Evolutionary conservation across 1,140 invertebrate species (phyloP), one percentile per base, ranked within the genome.

Genomic region (Ladona fulva): DNA sequence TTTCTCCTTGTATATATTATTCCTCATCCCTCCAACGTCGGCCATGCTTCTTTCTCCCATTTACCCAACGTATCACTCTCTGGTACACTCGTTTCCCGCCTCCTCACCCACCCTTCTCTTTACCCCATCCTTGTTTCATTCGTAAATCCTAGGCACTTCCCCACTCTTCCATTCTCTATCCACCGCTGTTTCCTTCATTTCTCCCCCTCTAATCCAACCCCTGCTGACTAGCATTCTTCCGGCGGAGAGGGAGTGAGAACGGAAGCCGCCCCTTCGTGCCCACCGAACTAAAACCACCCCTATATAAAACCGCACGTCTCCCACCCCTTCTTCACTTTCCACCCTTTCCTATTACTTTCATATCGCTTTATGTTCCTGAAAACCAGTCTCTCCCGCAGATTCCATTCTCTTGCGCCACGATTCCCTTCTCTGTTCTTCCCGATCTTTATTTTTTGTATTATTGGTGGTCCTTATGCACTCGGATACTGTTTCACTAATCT

Each of bases 1-100:
- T 76, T 66, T 78, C 42, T 77, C 76, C 75, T 52, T 78, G 59
- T 25, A 76, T 52, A 66, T 74, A 77, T 74, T 42, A 42, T 25
- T 76, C 44, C n/a, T 42, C 29, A 19, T 52, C 37, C 24, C 52
- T 74, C 25, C 5, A 42, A 12, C 16, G 42, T 44, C 52, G n/a
- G 12, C 25, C 24, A 25, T 24, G 59, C 25, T 73, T 77, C 42
- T n/a, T 74, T 29, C 25, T 44, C 42, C 44, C 74, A 8, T 37
- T 19, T 22, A 11, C 44, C 52, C 52, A 16, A 66, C n/a, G 44
- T 19, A 52, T 19, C 44, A 10, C 44, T 52, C 19, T 52, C 44
- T 19, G 44, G 19, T 19, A 16, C 52, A 16, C n/a, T 22, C 12
- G 3, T 66, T 66, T 22, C n/a, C 52, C 52, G 1, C 52, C n/a